Evolutionary conservation across 2,797 vertebrate species (phyloP).

Genomic region (Falco berigora): DNA sequence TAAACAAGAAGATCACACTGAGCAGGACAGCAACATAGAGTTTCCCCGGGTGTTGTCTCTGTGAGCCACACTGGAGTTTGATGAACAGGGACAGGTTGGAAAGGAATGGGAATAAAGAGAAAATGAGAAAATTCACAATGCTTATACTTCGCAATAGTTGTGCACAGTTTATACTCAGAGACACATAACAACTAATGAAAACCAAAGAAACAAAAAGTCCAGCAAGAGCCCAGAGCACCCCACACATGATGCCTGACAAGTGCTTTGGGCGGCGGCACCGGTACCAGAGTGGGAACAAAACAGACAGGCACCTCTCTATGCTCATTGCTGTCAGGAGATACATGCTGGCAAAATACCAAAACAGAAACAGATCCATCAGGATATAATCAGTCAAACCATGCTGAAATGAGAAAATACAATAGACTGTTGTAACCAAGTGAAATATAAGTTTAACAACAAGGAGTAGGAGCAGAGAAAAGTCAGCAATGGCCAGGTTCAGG

Average conservation of each 20-base stretch:
- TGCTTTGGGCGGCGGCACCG: conserved; percentile 41
- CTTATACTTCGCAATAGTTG: neutral
- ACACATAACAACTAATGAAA: neutral
- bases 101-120: conserved; percentile 29
- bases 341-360: neutral
- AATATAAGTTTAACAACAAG: neutral
- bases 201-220: neutral
- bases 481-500: conserved; percentile 52
- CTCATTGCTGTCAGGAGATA: conserved; percentile 62
- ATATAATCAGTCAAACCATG: neutral
- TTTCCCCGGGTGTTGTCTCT: neutral
- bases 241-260: neutral
- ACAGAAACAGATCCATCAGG: neutral
- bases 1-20: conserved; percentile 32
- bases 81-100: conserved; percentile 49
- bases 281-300: conserved; percentile 64
- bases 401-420: neutral
- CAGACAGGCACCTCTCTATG: conserved; percentile 46
- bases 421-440: neutral
- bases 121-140: conserved; percentile 31
- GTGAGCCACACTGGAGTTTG: conserved; percentile 10
- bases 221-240: conserved; percentile 42
- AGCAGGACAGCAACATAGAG: conserved; percentile 43
- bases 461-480: conserved; percentile 40
- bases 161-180: neutral